Percentiles rank a stretch among this genome's conserved stretches.
These are phyloP conservation scores for Pinctada fucata DNA, from an alignment of 2,888 invertebrate species.

Conservation along the genomic window DNA sequence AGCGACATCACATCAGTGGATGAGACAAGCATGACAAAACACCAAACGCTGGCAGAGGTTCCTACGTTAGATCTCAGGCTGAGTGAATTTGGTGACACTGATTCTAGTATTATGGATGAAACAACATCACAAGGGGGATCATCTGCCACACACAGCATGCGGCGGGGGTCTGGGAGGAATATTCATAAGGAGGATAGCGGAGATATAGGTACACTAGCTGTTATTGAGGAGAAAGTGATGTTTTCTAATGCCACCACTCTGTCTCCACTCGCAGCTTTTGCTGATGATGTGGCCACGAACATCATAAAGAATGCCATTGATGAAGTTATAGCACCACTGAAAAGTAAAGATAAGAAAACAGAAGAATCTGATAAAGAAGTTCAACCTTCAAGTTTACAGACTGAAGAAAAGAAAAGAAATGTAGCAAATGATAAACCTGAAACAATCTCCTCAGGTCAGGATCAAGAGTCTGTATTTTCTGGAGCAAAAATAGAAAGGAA, in stretches of 20 bases:
- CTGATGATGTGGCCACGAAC: slow-evolving; percentile 28
- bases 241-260: slow-evolving; percentile 12
- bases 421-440: neutral
- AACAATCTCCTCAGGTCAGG: neutral
- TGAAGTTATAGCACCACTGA: slow-evolving; percentile 21
- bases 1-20: slow-evolving; percentile 1
- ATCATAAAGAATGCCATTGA: slow-evolving; percentile 27
- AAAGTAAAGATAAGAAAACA: slow-evolving; percentile 5
- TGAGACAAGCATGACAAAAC: neutral
- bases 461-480: neutral
- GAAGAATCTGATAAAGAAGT: slow-evolving; percentile 15
- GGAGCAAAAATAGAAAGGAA: slow-evolving; percentile 3
- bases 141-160: neutral
- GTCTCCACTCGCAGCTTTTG: slow-evolving; percentile 23
- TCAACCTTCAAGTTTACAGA: neutral
- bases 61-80: neutral
- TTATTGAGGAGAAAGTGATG: slow-evolving; percentile 18
- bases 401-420: neutral
- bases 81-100: neutral
- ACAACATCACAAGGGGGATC: neutral
- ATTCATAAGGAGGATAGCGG: neutral
- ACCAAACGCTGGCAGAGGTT: neutral
- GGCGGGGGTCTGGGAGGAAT: neutral
- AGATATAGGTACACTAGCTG: slow-evolving; percentile 16
- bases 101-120: neutral